Base-by-base conservation (phyloP, 2,797 vertebrate species). In the Falco cherrug region DNA sequence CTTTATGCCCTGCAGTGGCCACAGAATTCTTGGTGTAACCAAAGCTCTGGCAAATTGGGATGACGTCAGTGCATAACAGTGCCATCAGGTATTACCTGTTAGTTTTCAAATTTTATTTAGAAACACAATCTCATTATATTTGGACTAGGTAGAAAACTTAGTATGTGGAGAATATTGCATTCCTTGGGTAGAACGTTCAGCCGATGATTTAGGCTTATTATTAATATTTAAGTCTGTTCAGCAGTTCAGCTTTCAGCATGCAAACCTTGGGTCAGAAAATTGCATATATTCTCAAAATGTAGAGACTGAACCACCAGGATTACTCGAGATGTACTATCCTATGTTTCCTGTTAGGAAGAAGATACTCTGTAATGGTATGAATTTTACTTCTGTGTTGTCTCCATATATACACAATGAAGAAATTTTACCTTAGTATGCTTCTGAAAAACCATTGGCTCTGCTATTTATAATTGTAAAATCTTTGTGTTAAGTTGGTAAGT, bases 181-280 rank as follows among this genome's bases (percentile, higher is more conserved):
- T 92, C 74, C 41, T 90, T 68, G 48, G 6, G 14, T 67, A 57
- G 45, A 71, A 84, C 19, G 9, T 89, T 80, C 50, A 53, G 29
- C 39, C 75, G 61, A 64, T 85, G 21, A 37, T 92, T 79, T 5
- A 33, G 33, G 31, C 77, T 81, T 77, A 45, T 81, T 89, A 65
- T 21, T 75, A 29, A 51, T 19, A 50, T 51, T 43, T 5, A 59
- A 43, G 92, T 83, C 48, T 69, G 25, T 89, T 73, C 1, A 4
- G 18, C 35, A 53, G 13, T 48, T 94, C 28, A 85, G 9, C 29
- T 92, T 90, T 73, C 33, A 53, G 31, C 53, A 37, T 51, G 53
- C 57, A 80, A 94, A 64, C 45, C 48, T 45, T 14, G 43, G 53
- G 37, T 87, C 64, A 87, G 89, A 56, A 94, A 95, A 96, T 87